Percentiles rank a stretch among this genome's conserved stretches.
Conservation (phyloP, 2,888 invertebrate species). For the Hemicrepidius hirtus region DNA sequence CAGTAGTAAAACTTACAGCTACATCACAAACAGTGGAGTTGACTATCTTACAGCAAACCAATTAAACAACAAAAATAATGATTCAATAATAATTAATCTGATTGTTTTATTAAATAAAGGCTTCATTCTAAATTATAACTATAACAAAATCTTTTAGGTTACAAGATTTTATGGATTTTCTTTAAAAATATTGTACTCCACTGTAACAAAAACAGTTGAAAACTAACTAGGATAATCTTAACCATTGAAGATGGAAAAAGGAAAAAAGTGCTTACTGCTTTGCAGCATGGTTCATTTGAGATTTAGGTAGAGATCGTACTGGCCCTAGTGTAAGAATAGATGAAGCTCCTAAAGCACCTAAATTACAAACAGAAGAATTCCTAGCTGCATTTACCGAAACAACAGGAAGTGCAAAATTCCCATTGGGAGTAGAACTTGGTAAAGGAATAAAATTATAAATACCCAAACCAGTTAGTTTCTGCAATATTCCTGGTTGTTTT, state of each 20-base stretch:
- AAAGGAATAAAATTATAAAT: constrained; percentile 85
- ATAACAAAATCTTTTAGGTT: too few relatives aligned
- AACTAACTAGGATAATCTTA: neutral
- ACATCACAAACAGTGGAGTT: constrained; percentile 13
- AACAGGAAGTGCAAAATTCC: constrained; percentile 80
- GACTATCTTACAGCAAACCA: neutral
- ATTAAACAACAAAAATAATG: neutral
- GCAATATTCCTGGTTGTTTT: constrained; percentile 79
- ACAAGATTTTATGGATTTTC: too few relatives aligned
- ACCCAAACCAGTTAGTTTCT: constrained; percentile 79
- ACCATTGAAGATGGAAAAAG: neutral
- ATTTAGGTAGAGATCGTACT: constrained; percentile 64
- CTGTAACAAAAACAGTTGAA: too few relatives aligned
- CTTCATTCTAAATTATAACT: too few relatives aligned
- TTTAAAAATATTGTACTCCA: too few relatives aligned
- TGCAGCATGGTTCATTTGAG: constrained; percentile 24
- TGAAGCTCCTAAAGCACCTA: constrained; percentile 81
- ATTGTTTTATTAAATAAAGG: too few relatives aligned
- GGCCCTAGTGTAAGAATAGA: constrained; percentile 84
- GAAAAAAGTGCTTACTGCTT: constrained; percentile 5
- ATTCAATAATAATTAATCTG: too few relatives aligned
- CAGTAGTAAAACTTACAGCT: constrained; percentile 3
- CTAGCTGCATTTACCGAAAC: constrained; percentile 79
- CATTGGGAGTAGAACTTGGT: constrained; percentile 75
- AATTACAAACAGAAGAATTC: constrained; percentile 72